These are phyloP conservation scores for Mungos mungo DNA, from an alignment of 2,113 vertebrate species.

Conservation along the genomic window DNA sequence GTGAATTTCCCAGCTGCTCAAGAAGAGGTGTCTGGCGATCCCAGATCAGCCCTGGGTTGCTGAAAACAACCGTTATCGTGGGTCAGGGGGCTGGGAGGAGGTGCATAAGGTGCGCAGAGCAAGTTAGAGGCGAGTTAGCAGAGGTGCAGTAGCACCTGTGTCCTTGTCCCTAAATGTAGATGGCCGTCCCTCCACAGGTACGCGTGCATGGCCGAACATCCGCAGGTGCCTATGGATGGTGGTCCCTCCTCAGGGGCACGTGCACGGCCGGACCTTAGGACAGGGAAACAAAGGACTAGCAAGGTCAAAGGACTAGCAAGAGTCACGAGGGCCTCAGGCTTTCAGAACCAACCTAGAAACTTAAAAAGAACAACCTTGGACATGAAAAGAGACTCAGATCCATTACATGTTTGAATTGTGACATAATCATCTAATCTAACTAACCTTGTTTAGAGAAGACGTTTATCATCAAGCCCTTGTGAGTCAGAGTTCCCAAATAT, in stretches of 20 bases:
- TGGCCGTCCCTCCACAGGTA: not conserved
- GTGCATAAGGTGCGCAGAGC: accelerated
- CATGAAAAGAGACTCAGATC: not conserved
- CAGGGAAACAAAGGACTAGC: not conserved
- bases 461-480: not conserved
- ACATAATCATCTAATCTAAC: not conserved
- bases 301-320: too few species aligned
- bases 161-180: not conserved
- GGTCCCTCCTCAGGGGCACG: not conserved
- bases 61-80: accelerated
- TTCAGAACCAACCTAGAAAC: not conserved
- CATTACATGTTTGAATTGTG: not conserved
- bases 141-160: accelerated
- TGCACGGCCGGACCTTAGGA: not conserved
- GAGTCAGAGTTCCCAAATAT: not conserved
- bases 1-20: accelerated
- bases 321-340: not conserved
- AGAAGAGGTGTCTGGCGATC: accelerated
- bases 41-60: not conserved
- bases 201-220: too few species aligned
- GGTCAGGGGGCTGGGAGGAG: not conserved
- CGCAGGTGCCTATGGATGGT: accelerated
- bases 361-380: not conserved
- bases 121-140: accelerated
- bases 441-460: not conserved